Conservation (phyloP, 2,113 vertebrate genomes). For the Ceyx cyanopectus region DNA sequence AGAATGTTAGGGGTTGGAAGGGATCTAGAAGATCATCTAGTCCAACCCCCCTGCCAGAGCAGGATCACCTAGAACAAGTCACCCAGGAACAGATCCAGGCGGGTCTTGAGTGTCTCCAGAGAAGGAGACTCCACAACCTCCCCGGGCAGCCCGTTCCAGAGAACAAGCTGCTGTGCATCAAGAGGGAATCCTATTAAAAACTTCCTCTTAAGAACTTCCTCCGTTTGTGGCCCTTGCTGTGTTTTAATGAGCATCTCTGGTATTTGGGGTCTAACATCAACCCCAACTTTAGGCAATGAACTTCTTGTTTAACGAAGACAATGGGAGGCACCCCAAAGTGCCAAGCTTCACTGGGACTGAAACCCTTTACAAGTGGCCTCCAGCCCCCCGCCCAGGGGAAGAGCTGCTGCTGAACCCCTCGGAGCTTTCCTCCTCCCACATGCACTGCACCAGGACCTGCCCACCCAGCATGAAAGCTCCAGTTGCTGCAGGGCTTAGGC, state of each 20-base stretch:
- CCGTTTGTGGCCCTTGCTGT: too few relatives aligned
- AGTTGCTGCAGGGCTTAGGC: neutral
- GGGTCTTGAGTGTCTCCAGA: too few relatives aligned
- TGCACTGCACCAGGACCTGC: rapidly evolving
- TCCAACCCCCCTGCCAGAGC: too few relatives aligned
- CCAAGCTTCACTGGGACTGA: rapidly evolving
- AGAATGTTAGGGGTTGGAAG: too few relatives aligned
- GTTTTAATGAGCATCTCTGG: neutral
- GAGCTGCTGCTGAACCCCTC: rapidly evolving
- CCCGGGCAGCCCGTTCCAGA: too few relatives aligned
- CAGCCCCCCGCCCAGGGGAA: too few relatives aligned
- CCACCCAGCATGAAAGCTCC: neutral
- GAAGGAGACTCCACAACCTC: too few relatives aligned
- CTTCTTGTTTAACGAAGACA: neutral
- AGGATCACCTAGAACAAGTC: too few relatives aligned
- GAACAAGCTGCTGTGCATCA: neutral
- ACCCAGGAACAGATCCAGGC: too few relatives aligned
- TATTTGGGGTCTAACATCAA: neutral
- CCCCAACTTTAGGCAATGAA: rapidly evolving
- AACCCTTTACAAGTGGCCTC: rapidly evolving
- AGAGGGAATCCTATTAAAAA: neutral
- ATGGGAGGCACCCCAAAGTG: neutral
- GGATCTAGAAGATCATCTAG: too few relatives aligned
- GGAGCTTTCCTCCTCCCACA: rapidly evolving
- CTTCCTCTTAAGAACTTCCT: neutral